These are phyloP conservation scores for Odontomyia ornata DNA, from an alignment of 2,888 invertebrate species.

Conservation along the genomic window DNA sequence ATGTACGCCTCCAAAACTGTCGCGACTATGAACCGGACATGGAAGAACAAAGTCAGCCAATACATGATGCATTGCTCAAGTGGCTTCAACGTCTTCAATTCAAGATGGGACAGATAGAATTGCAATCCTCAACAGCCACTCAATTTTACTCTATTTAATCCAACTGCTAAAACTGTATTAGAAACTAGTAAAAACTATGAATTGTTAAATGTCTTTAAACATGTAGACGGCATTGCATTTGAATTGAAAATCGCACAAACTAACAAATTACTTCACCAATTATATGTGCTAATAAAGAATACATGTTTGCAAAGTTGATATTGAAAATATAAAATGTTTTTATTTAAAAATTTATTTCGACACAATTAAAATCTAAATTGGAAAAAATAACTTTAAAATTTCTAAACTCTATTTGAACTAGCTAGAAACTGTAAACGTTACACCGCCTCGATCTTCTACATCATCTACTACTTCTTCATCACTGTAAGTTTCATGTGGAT, in stretches of 20 bases:
- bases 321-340: background rate
- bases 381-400: background rate
- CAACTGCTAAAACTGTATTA: background rate
- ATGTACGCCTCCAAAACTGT: constrained; percentile 86
- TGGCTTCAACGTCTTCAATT: constrained; percentile 95
- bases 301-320: background rate
- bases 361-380: background rate
- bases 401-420: background rate
- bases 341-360: constrained; percentile 5
- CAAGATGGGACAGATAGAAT: constrained; percentile 97
- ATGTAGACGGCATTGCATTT: background rate
- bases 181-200: background rate
- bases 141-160: constrained; percentile 82
- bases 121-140: constrained; percentile 90
- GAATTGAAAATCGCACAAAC: background rate
- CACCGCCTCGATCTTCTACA: constrained; percentile 53
- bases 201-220: background rate
- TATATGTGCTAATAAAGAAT: background rate
- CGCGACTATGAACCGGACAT: constrained; percentile 77
- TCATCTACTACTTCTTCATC: constrained; percentile 59
- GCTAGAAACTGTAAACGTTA: background rate
- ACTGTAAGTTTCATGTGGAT: constrained; percentile 51
- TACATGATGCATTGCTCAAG: constrained; percentile 70
- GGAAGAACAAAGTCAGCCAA: constrained; percentile 61
- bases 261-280: background rate